A percentile compares a stretch with the other conserved stretches of the same genome.
Conservation (phyloP, 1,140 invertebrate genomes). For the Campoletis sonorensis region DNA sequence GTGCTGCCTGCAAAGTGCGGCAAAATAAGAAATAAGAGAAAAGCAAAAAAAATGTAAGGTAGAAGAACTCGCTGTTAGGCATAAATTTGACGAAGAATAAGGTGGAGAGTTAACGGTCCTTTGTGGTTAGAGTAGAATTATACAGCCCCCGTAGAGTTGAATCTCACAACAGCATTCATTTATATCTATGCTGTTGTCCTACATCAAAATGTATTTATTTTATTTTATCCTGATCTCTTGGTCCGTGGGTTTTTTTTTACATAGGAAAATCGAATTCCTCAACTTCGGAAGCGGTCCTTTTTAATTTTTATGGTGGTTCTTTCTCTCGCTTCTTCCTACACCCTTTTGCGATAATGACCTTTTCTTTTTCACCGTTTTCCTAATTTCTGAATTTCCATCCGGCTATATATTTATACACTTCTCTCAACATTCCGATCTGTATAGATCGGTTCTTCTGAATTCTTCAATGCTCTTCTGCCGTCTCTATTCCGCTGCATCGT, state of each 20-base stretch:
- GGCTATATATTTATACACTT: background rate
- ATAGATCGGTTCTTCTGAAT: slow-evolving; percentile 1
- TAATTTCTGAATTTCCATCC: slow-evolving; percentile 20
- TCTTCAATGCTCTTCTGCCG: background rate
- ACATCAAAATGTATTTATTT: slow-evolving; percentile 62
- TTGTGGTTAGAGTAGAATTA: background rate
- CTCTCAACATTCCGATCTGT: slow-evolving; percentile 1
- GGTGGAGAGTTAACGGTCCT: slow-evolving; percentile 50
- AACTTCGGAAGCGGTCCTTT: background rate
- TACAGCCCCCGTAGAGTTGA: slow-evolving; percentile 49
- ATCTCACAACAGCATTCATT: slow-evolving; percentile 63
- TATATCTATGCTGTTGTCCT: slow-evolving; percentile 56
- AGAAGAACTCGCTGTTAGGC: background rate
- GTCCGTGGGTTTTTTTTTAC: slow-evolving; percentile 11
- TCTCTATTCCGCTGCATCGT: slow-evolving; percentile 25
- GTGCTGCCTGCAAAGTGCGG: background rate
- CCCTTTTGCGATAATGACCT: slow-evolving; percentile 10
- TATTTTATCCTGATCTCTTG: slow-evolving; percentile 57
- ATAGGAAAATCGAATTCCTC: slow-evolving; percentile 10
- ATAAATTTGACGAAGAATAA: slow-evolving; percentile 3
- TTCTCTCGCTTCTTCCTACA: background rate
- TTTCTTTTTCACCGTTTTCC: slow-evolving; percentile 7
- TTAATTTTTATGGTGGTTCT: slow-evolving; percentile 3
- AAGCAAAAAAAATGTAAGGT: slow-evolving; percentile 17
- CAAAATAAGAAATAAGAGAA: background rate